phyloP scores from a whole-genome alignment of 2,888 invertebrate genomes.

The Dasypolia templi region DNA sequence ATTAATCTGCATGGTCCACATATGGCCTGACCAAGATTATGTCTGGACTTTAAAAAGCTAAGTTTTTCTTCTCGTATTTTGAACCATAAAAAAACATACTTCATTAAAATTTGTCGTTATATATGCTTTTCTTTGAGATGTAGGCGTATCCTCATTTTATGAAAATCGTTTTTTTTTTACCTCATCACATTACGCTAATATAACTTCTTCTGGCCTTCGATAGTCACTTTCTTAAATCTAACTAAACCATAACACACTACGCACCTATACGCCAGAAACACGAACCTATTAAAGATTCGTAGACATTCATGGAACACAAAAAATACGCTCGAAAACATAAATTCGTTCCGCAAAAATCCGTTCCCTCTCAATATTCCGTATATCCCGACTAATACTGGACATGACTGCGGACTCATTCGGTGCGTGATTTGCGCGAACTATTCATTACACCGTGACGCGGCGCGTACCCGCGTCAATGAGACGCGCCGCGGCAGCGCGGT shows the following conservation, averaged over 20 bases:
- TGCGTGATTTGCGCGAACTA: conserved; percentile 67
- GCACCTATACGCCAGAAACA: background rate
- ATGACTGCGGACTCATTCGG: conserved; percentile 34
- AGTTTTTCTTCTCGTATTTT: too few relatives aligned
- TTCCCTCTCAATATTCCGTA: conserved; percentile 12
- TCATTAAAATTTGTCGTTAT: too few relatives aligned
- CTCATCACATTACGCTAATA: background rate
- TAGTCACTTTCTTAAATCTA: background rate
- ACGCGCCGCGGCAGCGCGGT: conserved; percentile 23
- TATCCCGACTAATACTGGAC: conserved; percentile 17
- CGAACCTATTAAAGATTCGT: background rate
- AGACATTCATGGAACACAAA: background rate
- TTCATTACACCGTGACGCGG: conserved; percentile 64
- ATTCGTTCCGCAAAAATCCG: conserved; percentile 2
- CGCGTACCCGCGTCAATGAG: conserved; percentile 59
- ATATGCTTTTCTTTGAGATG: background rate
- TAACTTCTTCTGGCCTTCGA: too few relatives aligned
- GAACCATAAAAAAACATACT: too few relatives aligned
- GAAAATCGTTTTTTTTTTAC: background rate
- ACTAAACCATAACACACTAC: background rate
- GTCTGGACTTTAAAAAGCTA: too few relatives aligned
- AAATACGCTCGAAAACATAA: conserved; percentile 17
- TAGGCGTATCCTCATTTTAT: background rate
- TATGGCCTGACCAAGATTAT: too few relatives aligned
- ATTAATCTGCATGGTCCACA: too few relatives aligned